Base-by-base conservation (phyloP, 1,140 invertebrate genomes). In the Pristionchus pacificus region DNA sequence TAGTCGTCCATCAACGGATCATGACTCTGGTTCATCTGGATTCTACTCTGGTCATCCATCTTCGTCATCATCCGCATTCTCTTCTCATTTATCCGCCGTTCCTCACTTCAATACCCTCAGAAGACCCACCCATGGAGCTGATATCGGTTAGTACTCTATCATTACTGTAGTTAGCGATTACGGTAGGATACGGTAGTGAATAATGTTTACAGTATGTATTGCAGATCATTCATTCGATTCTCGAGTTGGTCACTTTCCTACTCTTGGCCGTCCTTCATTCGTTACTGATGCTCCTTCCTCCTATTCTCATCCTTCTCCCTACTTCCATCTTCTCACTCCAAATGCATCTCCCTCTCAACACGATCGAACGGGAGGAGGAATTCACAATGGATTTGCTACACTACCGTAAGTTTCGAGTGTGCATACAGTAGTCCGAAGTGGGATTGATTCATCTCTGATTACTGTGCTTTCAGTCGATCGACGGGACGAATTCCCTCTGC, bases 401-500 rank as follows among this genome's bases (percentile, higher is more conserved):
- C 38, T 49, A 49, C 38, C 38, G 38, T 49, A 49, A 49, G 38
- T n/a, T n/a, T n/a, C n/a, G n/a, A n/a, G n/a, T n/a, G n/a, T n/a
- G n/a, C n/a, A n/a, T n/a, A n/a, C n/a, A n/a, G n/a, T n/a, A n/a
- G n/a, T n/a, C n/a, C n/a, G n/a, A n/a, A n/a, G n/a, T n/a, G n/a
- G n/a, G n/a, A n/a, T n/a, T n/a, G n/a, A n/a, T n/a, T n/a, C n/a
- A n/a, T n/a, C n/a, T n/a, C n/a, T n/a, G n/a, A n/a, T n/a, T n/a
- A n/a, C n/a, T n/a, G n/a, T n/a, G n/a, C n/a, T 49, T 49, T 49
- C 38, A 49, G 38, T 49, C 38, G 38, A 6, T 19, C 38, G 38
- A 49, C 19, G 38, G 19, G 6, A 6, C 19, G 6, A 10, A 6
- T 6, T 49, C 38, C 38, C 38, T 49, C 38, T 10, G 19, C 6